A percentile compares a stretch with the other conserved stretches of the same genome.
These are phyloP conservation scores for Megalurothrips usitatus DNA, from an alignment of 2,888 invertebrate genomes.

Conservation along the genomic window DNA sequence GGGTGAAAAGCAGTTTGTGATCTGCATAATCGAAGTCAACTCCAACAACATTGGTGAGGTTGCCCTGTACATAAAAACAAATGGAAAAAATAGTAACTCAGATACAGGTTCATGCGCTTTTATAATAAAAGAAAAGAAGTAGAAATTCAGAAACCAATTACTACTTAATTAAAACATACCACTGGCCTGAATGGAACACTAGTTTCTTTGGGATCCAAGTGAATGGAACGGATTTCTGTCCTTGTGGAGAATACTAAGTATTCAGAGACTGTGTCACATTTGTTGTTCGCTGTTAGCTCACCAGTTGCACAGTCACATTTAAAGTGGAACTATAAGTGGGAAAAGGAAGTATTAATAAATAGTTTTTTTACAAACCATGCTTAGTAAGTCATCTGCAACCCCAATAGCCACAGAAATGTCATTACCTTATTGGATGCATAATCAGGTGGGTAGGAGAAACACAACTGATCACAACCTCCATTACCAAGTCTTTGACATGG, in stretches of 20 bases:
- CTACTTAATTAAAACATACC: constrained; percentile 38
- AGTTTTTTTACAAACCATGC: too few species aligned
- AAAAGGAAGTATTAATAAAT: background rate
- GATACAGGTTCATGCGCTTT: too few species aligned
- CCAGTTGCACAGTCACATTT: constrained; percentile 93
- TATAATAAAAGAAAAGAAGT: constrained; percentile 13
- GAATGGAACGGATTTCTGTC: constrained; percentile 88
- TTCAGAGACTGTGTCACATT: constrained; percentile 79
- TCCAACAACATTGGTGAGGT: constrained; percentile 89
- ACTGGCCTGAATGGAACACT: constrained; percentile 80
- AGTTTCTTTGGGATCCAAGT: constrained; percentile 76
- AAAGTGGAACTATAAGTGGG: constrained; percentile 44
- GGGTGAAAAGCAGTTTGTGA: constrained; percentile 83
- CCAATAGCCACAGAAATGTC: constrained; percentile 45
- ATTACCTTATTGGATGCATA: background rate
- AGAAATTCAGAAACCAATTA: constrained; percentile 9
- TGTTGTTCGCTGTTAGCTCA: constrained; percentile 61
- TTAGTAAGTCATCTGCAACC: background rate
- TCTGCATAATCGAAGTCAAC: constrained; percentile 92
- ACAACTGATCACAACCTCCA: constrained; percentile 89
- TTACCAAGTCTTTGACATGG: constrained; percentile 68
- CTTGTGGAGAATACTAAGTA: constrained; percentile 91
- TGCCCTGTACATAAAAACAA: constrained; percentile 48
- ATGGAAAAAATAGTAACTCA: background rate
- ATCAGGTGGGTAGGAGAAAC: constrained; percentile 82